A percentile compares a stretch with the other conserved stretches of the same genome.
These are phyloP conservation scores for Arothron firmamentum DNA, from an alignment of 2,113 vertebrate genomes.

Conservation along the genomic window DNA sequence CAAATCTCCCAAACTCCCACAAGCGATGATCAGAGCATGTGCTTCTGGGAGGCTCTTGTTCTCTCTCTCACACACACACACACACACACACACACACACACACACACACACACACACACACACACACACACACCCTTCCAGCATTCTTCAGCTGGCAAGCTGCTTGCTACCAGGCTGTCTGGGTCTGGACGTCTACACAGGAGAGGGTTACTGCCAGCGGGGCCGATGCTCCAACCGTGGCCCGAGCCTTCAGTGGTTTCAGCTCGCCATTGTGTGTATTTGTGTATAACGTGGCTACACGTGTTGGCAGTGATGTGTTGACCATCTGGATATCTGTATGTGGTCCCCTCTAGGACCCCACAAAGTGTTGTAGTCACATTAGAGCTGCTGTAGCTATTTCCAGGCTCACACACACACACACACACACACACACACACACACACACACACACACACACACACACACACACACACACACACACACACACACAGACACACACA, in stretches of 20 bases:
- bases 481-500: constrained; percentile 25
- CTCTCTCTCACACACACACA: constrained; percentile 13
- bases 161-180: constrained; percentile 53
- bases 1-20: constrained; percentile 57
- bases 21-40: constrained; percentile 55
- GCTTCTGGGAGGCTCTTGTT: constrained; percentile 31
- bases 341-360: constrained; percentile 59
- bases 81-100: constrained; percentile 9
- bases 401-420: constrained; percentile 42
- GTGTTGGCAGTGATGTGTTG: constrained; percentile 54
- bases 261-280: constrained; percentile 40
- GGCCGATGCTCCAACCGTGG: constrained; percentile 47
- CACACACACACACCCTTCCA: constrained; percentile 27
- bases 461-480: constrained; percentile 19
- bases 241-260: constrained; percentile 62
- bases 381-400: constrained; percentile 64
- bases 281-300: constrained; percentile 54
- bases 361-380: constrained; percentile 41
- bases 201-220: constrained; percentile 52
- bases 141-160: constrained; percentile 65
- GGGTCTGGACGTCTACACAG: constrained; percentile 58
- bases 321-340: constrained; percentile 70
- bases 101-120: constrained; percentile 13
- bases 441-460: background rate
- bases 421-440: constrained; percentile 25